phyloP scores from a whole-genome alignment of 2,113 vertebrate genomes.

The Pampusana beccarii region DNA sequence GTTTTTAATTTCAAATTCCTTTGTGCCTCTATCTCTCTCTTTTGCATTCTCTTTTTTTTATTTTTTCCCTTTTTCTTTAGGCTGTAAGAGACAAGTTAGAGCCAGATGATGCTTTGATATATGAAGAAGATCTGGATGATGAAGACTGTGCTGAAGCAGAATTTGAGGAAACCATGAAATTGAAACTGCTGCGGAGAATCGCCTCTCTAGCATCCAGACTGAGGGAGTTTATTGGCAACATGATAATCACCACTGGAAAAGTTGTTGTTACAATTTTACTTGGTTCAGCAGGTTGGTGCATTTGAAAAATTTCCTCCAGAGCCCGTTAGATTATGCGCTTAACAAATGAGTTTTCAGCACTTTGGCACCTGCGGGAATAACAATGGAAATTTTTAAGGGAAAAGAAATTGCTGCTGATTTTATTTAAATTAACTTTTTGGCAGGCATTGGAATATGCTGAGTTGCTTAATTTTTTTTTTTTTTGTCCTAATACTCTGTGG shows the following conservation, averaged over 20 bases:
- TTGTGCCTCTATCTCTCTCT: not conserved
- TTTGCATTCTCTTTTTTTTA: not conserved
- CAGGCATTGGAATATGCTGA: not conserved
- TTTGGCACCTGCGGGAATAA: not conserved
- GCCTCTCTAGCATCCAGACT: constrained; percentile 86
- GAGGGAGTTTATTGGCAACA: constrained; percentile 93
- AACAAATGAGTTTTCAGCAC: constrained; percentile 35
- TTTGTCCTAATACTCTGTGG: not conserved
- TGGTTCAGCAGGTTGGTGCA: constrained; percentile 87
- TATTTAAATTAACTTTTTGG: constrained; percentile 46
- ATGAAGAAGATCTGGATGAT: constrained; percentile 87
- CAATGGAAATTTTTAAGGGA: constrained; percentile 19
- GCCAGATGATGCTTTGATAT: constrained; percentile 86
- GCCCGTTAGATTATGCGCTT: not conserved
- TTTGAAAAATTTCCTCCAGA: constrained; percentile 23
- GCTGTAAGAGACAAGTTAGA: constrained; percentile 85
- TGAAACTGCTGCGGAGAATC: constrained; percentile 87
- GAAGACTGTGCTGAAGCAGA: constrained; percentile 85
- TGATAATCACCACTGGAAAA: constrained; percentile 95
- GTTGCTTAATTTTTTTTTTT: not conserved
- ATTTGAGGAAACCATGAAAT: constrained; percentile 86
- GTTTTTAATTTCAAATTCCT: not conserved
- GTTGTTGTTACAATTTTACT: constrained; percentile 94
- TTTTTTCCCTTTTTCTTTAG: constrained; percentile 34
- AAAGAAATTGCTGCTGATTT: constrained; percentile 56